These are phyloP conservation scores for Dendrolimus punctatus DNA, from an alignment of 1,140 invertebrate genomes.

Conservation along the genomic window DNA sequence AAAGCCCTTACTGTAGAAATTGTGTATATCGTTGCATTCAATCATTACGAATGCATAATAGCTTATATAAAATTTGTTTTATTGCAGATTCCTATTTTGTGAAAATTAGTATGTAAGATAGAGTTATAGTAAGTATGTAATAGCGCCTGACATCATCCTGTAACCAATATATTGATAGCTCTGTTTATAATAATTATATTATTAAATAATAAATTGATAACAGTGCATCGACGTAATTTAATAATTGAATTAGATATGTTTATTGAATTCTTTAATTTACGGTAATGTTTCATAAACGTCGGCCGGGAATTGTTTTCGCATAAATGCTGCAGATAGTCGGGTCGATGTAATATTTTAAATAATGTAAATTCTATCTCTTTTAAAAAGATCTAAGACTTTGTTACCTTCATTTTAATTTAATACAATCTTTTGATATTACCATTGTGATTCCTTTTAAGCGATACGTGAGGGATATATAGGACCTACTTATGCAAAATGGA, in stretches of 20 bases:
- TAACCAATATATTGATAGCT: conserved; percentile 26
- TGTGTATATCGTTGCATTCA: background rate
- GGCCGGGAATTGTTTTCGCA: conserved; percentile 16
- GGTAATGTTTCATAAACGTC: conserved; percentile 2
- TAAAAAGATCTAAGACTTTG: conserved; percentile 12
- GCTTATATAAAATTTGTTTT: conserved; percentile 27
- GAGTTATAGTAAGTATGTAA: conserved; percentile 29
- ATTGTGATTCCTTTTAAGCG: too few relatives aligned
- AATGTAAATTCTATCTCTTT: background rate
- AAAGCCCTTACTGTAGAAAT: too few relatives aligned
- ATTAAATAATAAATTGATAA: conserved; percentile 33
- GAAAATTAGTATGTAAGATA: conserved; percentile 48
- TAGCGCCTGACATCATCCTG: conserved; percentile 14
- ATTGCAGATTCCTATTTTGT: conserved; percentile 69
- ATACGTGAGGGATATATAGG: too few relatives aligned
- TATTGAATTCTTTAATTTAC: too few relatives aligned
- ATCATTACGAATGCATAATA: conserved; percentile 13
- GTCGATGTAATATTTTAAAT: too few relatives aligned
- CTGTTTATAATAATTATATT: conserved; percentile 33
- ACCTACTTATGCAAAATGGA: too few relatives aligned
- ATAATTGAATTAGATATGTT: too few relatives aligned
- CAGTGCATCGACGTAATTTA: conserved; percentile 8
- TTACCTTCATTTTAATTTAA: conserved; percentile 4
- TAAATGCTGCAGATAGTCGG: background rate
- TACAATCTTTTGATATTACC: conserved; percentile 7